Conservation (phyloP, 2,113 vertebrate genomes). For the Erinaceus europaeus region DNA sequence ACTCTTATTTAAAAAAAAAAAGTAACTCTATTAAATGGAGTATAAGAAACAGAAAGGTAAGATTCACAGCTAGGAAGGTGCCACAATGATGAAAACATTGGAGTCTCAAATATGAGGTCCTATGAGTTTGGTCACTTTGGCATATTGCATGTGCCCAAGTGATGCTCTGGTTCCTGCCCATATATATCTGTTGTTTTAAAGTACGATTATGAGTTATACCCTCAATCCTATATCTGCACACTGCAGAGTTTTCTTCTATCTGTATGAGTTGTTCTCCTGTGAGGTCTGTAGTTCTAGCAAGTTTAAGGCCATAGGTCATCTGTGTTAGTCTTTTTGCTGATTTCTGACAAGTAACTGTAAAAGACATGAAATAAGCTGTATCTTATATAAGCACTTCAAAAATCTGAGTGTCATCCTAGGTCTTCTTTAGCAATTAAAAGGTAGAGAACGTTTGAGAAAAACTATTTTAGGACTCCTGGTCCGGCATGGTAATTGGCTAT, state of each 20-base stretch:
- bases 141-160: no score
- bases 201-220: not conserved
- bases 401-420: not conserved
- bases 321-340: not conserved
- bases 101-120: no score
- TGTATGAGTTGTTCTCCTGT: not conserved
- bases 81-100: no score
- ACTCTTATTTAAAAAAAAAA: not conserved
- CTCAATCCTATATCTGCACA: not conserved
- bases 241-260: not conserved
- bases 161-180: no score
- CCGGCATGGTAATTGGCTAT: not conserved
- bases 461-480: not conserved
- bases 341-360: not conserved
- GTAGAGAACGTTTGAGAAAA: not conserved
- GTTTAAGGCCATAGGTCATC: not conserved
- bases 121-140: no score
- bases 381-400: not conserved
- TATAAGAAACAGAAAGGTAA: not conserved
- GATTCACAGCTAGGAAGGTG: no score
- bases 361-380: not conserved
- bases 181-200: no score
- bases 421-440: slow-evolving; percentile 6
- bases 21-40: not conserved
- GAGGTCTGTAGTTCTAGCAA: not conserved